Evolutionary conservation across 64 coral and sea anemone species (phyloP).

Genomic region (Montipora capricornis): DNA sequence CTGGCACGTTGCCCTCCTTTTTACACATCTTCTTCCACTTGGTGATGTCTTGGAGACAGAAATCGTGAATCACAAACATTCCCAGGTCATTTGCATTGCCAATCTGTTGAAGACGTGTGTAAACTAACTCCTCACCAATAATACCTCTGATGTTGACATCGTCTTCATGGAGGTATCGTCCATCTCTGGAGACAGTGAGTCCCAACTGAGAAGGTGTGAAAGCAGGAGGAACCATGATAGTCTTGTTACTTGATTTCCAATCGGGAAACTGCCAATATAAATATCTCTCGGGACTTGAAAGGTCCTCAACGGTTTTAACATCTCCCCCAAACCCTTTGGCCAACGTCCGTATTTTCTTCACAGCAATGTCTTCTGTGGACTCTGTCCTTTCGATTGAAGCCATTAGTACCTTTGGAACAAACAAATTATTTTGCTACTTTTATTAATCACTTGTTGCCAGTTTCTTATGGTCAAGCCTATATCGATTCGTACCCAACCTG

Average conservation of each 20-base stretch:
- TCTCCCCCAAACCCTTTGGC: conserved; percentile 22
- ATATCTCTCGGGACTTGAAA: conserved; percentile 41
- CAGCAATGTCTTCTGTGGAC: not conserved
- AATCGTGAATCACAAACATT: conserved; percentile 69
- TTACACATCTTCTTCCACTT: conserved; percentile 41
- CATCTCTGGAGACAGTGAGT: conserved; percentile 36
- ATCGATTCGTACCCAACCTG: no score
- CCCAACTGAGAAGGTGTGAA: not conserved
- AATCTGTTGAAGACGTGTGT: conserved; percentile 6
- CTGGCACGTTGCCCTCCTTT: not conserved
- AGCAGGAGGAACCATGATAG: conserved; percentile 58
- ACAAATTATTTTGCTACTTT: no score
- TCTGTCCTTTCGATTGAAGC: not conserved
- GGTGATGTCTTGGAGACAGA: conserved; percentile 21
- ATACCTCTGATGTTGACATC: conserved; percentile 42
- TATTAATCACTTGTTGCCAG: no score
- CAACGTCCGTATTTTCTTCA: not conserved
- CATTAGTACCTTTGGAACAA: not conserved
- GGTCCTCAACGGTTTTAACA: not conserved
- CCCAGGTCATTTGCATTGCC: conserved; percentile 29
- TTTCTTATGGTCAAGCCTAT: no score
- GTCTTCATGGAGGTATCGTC: conserved; percentile 30
- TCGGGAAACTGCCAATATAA: conserved; percentile 58
- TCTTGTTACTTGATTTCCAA: conserved; percentile 53
- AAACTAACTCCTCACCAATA: conserved; percentile 48